phyloP scores from a whole-genome alignment of 2,113 vertebrate genomes.

The Noctilio leporinus region DNA sequence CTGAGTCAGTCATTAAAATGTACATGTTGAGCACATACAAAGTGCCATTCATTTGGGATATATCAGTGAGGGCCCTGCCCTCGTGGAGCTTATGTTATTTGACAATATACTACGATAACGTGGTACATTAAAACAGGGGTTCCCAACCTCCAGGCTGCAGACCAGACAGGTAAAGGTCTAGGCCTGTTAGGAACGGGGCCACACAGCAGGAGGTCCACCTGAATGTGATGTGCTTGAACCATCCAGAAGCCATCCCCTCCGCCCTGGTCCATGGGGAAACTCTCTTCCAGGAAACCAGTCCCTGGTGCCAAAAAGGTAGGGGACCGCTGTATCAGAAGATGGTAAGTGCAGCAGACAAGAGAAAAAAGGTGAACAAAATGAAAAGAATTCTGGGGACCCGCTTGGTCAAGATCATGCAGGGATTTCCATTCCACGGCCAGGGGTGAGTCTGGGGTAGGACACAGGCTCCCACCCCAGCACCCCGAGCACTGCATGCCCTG shows the following conservation, averaged over 20 bases:
- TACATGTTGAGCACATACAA: neutral
- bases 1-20: neutral
- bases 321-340: too few species aligned
- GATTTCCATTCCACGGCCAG: too few species aligned
- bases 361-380: neutral
- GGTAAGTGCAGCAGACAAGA: neutral
- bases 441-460: neutral
- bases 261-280: too few species aligned
- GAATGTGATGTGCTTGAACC: too few species aligned
- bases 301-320: too few species aligned
- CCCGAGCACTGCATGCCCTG: fast-evolving
- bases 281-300: too few species aligned
- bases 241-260: too few species aligned
- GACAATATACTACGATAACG: neutral
- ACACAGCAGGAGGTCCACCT: too few species aligned
- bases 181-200: too few species aligned
- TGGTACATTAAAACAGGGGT: neutral
- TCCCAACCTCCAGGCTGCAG: too few species aligned
- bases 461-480: neutral
- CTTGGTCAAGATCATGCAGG: too few species aligned
- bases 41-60: neutral
- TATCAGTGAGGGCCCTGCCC: neutral
- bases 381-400: neutral
- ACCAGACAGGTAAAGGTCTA: too few species aligned
- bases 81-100: neutral